A percentile compares a stretch with the other conserved stretches of the same genome.
These are phyloP conservation scores for Microctonus hyperodae DNA, from an alignment of 2,888 invertebrate genomes.

Conservation along the genomic window DNA sequence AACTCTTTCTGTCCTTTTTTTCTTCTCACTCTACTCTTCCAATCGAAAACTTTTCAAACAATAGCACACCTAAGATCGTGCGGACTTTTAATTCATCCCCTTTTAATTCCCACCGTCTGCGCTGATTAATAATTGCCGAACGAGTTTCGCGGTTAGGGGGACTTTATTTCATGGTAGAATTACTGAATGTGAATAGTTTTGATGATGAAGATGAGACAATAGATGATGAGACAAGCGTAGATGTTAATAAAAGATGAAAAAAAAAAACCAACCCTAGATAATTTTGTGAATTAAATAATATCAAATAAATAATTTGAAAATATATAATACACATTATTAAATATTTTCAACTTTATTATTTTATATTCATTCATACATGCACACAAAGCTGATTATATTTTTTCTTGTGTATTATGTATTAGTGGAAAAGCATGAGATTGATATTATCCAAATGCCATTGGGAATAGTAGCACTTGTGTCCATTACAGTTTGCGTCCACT, in stretches of 20 bases:
- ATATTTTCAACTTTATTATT: not conserved
- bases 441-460: not conserved
- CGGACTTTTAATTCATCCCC: slow-evolving; percentile 39
- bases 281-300: not conserved
- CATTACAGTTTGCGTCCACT: slow-evolving; percentile 41
- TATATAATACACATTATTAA: not conserved
- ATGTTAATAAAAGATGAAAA: not conserved
- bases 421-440: not conserved
- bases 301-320: not conserved
- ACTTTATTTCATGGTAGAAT: slow-evolving; percentile 25
- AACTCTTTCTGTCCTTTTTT: slow-evolving; percentile 1
- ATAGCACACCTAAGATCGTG: slow-evolving; percentile 35
- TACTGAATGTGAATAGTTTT: slow-evolving; percentile 36
- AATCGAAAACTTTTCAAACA: slow-evolving; percentile 38
- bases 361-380: not conserved
- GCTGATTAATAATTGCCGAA: slow-evolving; percentile 42
- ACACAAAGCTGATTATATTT: not conserved
- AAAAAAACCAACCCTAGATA: not conserved
- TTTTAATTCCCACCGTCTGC: slow-evolving; percentile 37
- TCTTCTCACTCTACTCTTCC: slow-evolving; percentile 4
- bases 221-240: not conserved
- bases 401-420: not conserved
- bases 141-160: slow-evolving; percentile 31
- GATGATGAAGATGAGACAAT: slow-evolving; percentile 14
- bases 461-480: slow-evolving; percentile 26